Conservation (phyloP, 2,797 vertebrate genomes). For the Bovichtus diacanthus region DNA sequence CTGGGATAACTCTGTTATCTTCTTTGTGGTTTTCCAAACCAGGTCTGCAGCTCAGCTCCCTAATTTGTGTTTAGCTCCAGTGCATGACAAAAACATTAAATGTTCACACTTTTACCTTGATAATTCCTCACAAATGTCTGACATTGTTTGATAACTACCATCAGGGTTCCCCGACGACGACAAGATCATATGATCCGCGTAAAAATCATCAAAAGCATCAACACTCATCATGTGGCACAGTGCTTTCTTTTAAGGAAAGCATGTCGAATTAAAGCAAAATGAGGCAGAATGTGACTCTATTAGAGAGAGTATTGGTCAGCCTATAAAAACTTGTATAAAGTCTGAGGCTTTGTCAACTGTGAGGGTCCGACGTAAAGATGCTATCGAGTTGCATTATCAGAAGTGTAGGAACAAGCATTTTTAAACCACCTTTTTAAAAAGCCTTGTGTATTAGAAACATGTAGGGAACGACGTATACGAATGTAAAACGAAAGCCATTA, state of each 20-base stretch:
- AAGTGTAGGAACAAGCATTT: too few relatives aligned
- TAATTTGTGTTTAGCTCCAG: background rate
- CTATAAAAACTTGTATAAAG: background rate
- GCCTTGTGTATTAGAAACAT: background rate
- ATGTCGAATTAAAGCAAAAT: background rate
- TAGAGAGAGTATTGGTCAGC: background rate
- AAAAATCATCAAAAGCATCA: background rate
- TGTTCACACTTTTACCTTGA: background rate
- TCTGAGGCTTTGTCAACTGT: background rate
- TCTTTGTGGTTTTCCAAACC: background rate
- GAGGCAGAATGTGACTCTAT: background rate
- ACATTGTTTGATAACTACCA: background rate
- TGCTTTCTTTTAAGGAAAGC: background rate
- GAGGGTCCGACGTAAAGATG: background rate
- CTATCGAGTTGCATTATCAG: background rate
- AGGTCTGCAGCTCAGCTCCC: background rate
- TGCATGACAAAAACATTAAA: too few relatives aligned
- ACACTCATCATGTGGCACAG: background rate
- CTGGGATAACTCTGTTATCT: slow-evolving; percentile 26
- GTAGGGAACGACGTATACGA: background rate
- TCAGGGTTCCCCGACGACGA: background rate
- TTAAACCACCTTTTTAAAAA: background rate
- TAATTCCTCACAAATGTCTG: background rate
- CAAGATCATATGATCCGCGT: background rate
- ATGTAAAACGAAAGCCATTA: background rate